Conservation (phyloP, 2,888 invertebrate genomes). For the Lithodes maja region DNA sequence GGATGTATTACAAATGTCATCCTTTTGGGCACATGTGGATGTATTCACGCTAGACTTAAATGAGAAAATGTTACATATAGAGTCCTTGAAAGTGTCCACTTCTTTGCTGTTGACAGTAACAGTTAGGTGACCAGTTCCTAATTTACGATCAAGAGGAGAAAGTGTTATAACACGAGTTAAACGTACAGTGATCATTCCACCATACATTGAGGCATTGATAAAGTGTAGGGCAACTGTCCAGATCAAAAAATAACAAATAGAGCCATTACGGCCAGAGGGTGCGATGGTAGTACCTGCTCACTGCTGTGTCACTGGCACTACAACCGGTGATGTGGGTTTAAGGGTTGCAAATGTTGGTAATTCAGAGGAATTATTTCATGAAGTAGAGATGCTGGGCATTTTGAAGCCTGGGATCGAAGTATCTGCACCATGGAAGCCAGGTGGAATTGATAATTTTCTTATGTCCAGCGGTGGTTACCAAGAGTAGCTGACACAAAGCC, state of each 20-base stretch:
- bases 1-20: conserved; percentile 12
- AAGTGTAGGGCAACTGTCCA: neutral
- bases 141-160: neutral
- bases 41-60: neutral
- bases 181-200: neutral
- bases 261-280: conserved; percentile 11
- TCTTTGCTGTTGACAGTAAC: neutral
- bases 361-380: conserved; percentile 11
- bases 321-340: neutral
- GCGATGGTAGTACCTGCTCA: conserved; percentile 12
- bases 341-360: neutral
- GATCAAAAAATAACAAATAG: neutral
- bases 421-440: neutral
- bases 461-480: conserved; percentile 22
- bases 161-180: neutral
- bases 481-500: conserved; percentile 10
- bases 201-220: neutral
- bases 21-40: conserved; percentile 13
- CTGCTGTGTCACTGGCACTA: conserved; percentile 4
- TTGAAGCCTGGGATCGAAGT: neutral
- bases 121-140: neutral
- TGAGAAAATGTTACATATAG: neutral
- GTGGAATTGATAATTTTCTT: conserved; percentile 9
- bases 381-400: neutral
- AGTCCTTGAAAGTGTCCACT: neutral